Conservation (phyloP, 2,113 vertebrate genomes). For the Herpetotheres cachinnans region DNA sequence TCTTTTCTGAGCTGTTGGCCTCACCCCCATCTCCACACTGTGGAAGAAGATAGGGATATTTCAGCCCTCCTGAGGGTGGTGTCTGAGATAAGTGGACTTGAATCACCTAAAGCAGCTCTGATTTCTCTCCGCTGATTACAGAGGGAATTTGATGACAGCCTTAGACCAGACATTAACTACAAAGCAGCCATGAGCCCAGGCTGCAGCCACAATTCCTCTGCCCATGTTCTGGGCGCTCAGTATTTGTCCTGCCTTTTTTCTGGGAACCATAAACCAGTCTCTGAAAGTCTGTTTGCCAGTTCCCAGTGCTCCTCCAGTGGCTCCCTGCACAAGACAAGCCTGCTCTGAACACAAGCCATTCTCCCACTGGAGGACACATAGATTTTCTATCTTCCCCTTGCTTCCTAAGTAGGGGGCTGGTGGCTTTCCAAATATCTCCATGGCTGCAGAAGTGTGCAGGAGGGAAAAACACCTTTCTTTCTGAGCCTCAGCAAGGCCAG, state of each 20-base stretch:
- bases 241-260: neutral
- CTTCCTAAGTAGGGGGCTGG: neutral
- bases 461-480: neutral
- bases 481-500: neutral
- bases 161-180: neutral
- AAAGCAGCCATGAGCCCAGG: neutral
- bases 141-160: slow-evolving; percentile 28
- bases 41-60: slow-evolving; percentile 22
- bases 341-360: neutral
- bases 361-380: neutral
- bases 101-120: slow-evolving; percentile 40
- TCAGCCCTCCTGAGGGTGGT: slow-evolving; percentile 31
- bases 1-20: neutral
- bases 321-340: neutral
- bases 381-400: neutral
- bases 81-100: slow-evolving; percentile 45
- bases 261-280: neutral
- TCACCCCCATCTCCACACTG: slow-evolving; percentile 19
- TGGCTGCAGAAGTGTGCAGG: neutral
- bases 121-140: slow-evolving; percentile 24
- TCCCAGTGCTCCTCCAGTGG: neutral
- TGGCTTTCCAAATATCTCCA: neutral
- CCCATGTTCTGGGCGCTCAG: fast-evolving
- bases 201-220: neutral
- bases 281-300: neutral